Evolutionary conservation across 2,888 invertebrate species (phyloP).

Genomic region (Perizoma flavofasciatum): DNA sequence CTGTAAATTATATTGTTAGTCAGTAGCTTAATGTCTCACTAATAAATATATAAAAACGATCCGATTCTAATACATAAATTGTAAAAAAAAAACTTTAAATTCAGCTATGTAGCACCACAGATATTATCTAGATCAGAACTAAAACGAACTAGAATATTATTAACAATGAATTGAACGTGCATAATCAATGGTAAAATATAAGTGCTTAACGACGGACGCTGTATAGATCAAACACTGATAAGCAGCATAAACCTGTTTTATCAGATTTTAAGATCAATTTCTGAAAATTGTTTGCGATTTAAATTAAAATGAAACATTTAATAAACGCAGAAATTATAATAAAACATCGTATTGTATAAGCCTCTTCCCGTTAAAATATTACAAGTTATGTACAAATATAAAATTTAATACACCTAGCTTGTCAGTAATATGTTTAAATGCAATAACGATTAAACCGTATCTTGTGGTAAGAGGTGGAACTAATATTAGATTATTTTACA

Average conservation of each 20-base stretch:
- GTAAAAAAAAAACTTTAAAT: slow-evolving; percentile 9
- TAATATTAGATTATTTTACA: background rate
- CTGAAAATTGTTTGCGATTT: background rate
- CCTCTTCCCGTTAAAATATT: slow-evolving; percentile 37
- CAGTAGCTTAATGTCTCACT: background rate
- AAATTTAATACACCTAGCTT: slow-evolving; percentile 33
- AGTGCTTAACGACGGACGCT: no score
- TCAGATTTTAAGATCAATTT: slow-evolving; percentile 18
- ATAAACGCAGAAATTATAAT: background rate
- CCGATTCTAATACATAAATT: slow-evolving; percentile 23
- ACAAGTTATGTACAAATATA: slow-evolving; percentile 36
- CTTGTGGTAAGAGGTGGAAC: background rate
- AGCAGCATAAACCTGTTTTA: background rate
- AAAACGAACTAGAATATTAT: background rate
- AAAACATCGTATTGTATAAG: slow-evolving; percentile 28
- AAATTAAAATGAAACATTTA: background rate
- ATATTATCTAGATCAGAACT: slow-evolving; percentile 13
- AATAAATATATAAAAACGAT: background rate
- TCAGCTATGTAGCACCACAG: slow-evolving; percentile 24
- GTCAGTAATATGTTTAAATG: slow-evolving; percentile 35
- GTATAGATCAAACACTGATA: background rate
- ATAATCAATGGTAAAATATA: background rate
- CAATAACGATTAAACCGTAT: slow-evolving; percentile 20
- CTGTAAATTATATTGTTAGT: no score
- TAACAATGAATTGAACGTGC: background rate